A percentile compares a stretch with the other conserved stretches of the same genome.
Evolutionary conservation across 2,888 invertebrate species (phyloP).

Genomic region (Limnephilus lunatus): DNA sequence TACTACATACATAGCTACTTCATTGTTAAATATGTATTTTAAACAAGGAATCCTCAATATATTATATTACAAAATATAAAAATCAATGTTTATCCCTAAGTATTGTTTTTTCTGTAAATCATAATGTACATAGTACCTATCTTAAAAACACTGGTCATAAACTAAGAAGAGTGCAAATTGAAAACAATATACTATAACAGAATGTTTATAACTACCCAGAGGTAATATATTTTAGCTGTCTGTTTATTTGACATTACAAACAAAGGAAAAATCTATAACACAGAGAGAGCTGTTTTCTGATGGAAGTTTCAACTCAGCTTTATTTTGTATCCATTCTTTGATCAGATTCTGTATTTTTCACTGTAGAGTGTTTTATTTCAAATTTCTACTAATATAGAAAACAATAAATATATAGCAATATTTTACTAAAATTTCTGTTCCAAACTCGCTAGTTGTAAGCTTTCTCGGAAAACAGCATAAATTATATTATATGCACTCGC

Average conservation of each 20-base stretch:
- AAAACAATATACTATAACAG: constrained; percentile 57
- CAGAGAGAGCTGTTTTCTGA: constrained; percentile 62
- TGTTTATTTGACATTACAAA: constrained; percentile 60
- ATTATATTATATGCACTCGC: constrained; percentile 57
- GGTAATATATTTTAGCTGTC: constrained; percentile 65
- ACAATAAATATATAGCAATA: constrained; percentile 6
- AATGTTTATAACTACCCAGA: constrained; percentile 57
- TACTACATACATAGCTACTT: constrained; percentile 24
- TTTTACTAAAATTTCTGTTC: background rate
- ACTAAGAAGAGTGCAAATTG: constrained; percentile 61
- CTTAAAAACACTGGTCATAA: constrained; percentile 54
- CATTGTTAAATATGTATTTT: constrained; percentile 24
- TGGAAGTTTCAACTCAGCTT: constrained; percentile 62
- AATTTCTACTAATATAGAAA: background rate
- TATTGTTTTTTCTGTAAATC: constrained; percentile 41
- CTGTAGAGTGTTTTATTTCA: background rate
- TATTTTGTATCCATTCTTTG: background rate
- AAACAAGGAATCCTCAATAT: constrained; percentile 39
- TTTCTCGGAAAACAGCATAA: constrained; percentile 63
- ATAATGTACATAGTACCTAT: constrained; percentile 46
- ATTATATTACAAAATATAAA: constrained; percentile 36
- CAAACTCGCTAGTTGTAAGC: constrained; percentile 56
- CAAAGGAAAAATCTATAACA: constrained; percentile 65
- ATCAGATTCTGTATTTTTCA: background rate
- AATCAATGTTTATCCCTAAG: constrained; percentile 38